Evolutionary conservation across 2,113 vertebrate species (phyloP).

Genomic region (Pandion haliaetus): DNA sequence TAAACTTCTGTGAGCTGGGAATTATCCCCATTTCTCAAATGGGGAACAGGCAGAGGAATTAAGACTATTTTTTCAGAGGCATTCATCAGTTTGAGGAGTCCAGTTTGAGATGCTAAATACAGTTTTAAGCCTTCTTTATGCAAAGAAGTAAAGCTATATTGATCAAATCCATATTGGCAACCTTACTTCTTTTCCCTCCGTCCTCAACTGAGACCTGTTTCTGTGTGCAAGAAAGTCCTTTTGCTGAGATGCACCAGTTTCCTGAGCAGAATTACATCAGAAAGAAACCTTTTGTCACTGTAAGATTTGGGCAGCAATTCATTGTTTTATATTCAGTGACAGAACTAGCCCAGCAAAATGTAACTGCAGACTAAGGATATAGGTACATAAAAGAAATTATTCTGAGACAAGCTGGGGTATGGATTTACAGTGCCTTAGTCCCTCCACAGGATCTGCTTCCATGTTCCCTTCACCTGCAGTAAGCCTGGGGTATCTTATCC

Average conservation of each 20-base stretch:
- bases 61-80: background rate
- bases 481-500: background rate
- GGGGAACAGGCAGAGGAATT: background rate
- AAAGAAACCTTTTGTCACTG: background rate
- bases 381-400: background rate
- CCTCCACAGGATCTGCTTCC: background rate
- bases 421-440: background rate
- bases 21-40: background rate
- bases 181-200: background rate
- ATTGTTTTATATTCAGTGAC: background rate
- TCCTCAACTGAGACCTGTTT: background rate
- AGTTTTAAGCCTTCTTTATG: background rate
- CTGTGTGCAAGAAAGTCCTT: background rate
- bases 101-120: background rate
- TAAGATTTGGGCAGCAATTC: background rate
- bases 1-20: conserved; percentile 43
- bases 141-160: background rate
- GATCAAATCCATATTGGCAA: background rate
- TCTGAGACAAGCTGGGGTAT: background rate
- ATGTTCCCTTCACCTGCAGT: background rate
- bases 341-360: background rate
- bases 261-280: background rate
- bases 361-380: background rate
- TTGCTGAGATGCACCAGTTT: background rate
- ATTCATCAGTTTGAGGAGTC: background rate